These are phyloP conservation scores for Anaspis maculata DNA, from an alignment of 2,888 invertebrate species.

Conservation along the genomic window DNA sequence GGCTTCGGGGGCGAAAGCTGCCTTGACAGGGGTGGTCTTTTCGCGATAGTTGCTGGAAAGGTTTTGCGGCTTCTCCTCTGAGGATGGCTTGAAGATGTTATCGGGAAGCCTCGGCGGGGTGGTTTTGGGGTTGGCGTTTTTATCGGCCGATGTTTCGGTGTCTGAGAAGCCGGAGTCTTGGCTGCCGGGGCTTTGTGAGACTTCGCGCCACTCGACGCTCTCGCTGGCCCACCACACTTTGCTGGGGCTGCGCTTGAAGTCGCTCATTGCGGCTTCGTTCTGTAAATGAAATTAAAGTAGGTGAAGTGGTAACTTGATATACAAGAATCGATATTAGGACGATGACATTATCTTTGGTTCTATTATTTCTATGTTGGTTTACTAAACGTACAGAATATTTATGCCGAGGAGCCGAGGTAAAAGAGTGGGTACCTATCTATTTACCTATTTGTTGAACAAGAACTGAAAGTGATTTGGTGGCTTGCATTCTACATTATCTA, in stretches of 20 bases:
- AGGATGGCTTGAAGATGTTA: conserved; percentile 31
- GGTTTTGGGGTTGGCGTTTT: too few species aligned
- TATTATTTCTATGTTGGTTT: too few species aligned
- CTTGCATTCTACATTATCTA: too few species aligned
- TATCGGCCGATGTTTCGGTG: conserved; percentile 56
- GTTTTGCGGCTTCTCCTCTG: conserved; percentile 26
- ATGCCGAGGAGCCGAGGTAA: too few species aligned
- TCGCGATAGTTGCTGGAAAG: conserved; percentile 41
- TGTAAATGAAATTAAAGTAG: conserved; percentile 37
- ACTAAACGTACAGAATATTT: too few species aligned
- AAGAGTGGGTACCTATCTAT: too few species aligned
- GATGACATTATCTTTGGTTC: too few species aligned
- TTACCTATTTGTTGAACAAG: too few species aligned
- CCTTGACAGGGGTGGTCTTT: conserved; percentile 31
- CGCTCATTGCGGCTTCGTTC: conserved; percentile 51
- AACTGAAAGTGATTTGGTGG: too few species aligned
- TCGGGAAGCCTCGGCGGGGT: too few species aligned
- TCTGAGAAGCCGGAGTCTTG: conserved; percentile 78
- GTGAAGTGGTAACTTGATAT: too few species aligned
- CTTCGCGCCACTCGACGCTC: conserved; percentile 38
- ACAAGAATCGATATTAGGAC: conserved; percentile 1
- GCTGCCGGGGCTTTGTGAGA: conserved; percentile 59
- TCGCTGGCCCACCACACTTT: conserved; percentile 58
- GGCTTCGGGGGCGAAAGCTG: conserved; percentile 1
- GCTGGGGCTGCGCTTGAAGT: conserved; percentile 58